Base-by-base conservation (phyloP, 2,113 vertebrate species). In the Sminthopsis crassicaudata region DNA sequence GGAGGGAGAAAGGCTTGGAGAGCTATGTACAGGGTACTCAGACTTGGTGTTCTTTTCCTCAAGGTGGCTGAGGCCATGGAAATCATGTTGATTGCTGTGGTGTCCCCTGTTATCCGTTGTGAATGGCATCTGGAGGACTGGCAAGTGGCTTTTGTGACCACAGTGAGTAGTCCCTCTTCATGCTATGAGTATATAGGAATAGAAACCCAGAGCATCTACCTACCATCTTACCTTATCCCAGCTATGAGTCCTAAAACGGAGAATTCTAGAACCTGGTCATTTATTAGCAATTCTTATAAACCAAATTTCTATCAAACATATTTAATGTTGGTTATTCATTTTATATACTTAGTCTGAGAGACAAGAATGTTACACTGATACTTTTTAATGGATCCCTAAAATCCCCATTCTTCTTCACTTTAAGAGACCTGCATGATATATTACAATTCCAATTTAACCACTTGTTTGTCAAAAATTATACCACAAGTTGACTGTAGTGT, bases 61-160 rank as follows among this genome's bases (percentile, higher is more conserved):
- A 90, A 99, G 99, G 99, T 99, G 5, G 98, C 98, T 0, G 99
- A 99, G 97, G 99, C 99, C 10, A 99, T 99, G 99, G 99, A 99
- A 99, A 99, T 99, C 98, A 99, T 99, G 99, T 96, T 99, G 22
- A 97, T 99, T 84, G 99, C 99, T 0, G 99, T 99, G 0, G 99
- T 99, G 60, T 99, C 99, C 76, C 99, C 99, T 0, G 98, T 99
- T 97, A 99, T 98, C 96, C 97, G 97, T 52, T 99, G 99, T 0
- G 99, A 99, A 96, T 99, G 99, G 99, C 99, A 92, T 54, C 99
- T 99, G 94, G 97, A 99, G 10, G 99, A 99, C 93, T 99, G 99
- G 99, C 99, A 99, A 98, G 99, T 99, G 95, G 99, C 99, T 0
- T 98, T 99, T 9, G 99, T 99, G 93, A 99, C 99, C 96, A 99